These are phyloP conservation scores for Erpetoichthys calabaricus DNA, from an alignment of 2,797 vertebrate species.

Conservation along the genomic window DNA sequence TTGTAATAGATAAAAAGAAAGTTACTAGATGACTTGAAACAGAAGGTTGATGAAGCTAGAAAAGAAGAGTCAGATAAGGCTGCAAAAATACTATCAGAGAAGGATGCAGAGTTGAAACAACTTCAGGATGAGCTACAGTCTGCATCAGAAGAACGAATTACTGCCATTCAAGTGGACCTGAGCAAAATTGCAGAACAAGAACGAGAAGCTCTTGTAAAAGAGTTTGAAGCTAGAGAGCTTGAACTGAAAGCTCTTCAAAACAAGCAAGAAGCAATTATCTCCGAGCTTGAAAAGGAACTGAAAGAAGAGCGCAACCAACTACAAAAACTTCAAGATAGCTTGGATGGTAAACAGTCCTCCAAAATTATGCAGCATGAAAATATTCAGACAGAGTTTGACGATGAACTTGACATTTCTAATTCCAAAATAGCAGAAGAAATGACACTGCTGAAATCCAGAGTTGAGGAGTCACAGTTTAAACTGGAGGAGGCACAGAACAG, in stretches of 20 bases:
- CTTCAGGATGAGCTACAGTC: slow-evolving; percentile 24
- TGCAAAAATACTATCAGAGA: slow-evolving; percentile 15
- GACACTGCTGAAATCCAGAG: slow-evolving; percentile 29
- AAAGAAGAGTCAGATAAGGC: slow-evolving; percentile 22
- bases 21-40: slow-evolving; percentile 27
- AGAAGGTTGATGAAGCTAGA: slow-evolving; percentile 23
- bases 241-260: slow-evolving; percentile 37
- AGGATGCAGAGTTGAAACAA: slow-evolving; percentile 30
- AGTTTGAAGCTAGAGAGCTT: slow-evolving; percentile 31
- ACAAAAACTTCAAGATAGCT: slow-evolving; percentile 43
- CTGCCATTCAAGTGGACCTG: slow-evolving; percentile 32
- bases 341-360: slow-evolving; percentile 33
- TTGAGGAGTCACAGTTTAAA: slow-evolving; percentile 43
- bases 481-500: slow-evolving; percentile 47
- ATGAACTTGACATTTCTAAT: slow-evolving; percentile 39
- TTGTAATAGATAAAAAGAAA: slow-evolving; percentile 33
- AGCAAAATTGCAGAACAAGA: slow-evolving; percentile 33
- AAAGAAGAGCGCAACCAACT: slow-evolving; percentile 46
- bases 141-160: slow-evolving; percentile 11
- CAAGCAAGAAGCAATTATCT: slow-evolving; percentile 37
- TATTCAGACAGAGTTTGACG: slow-evolving; percentile 29
- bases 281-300: slow-evolving; percentile 45
- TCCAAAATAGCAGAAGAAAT: slow-evolving; percentile 37
- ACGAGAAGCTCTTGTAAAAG: slow-evolving; percentile 31
- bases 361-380: slow-evolving; percentile 32